Conservation (phyloP, 2,113 vertebrate species). For the Pangasianodon gigas region DNA sequence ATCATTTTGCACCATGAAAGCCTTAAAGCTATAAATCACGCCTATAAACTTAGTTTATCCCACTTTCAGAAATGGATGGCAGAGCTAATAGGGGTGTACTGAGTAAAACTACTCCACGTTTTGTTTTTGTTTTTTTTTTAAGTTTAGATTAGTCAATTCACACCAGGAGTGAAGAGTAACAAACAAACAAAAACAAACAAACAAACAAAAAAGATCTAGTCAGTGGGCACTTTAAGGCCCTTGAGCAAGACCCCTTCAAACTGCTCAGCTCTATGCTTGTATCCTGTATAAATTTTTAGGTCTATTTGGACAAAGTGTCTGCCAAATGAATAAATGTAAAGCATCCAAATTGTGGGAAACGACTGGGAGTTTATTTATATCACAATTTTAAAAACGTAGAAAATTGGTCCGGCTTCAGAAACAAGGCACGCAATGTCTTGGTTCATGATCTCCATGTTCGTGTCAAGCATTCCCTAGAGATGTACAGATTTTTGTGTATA, state of each 20-base stretch:
- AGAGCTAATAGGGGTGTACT: background rate
- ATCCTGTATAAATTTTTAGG: background rate
- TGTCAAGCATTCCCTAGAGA: constrained; percentile 75
- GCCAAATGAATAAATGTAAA: constrained; percentile 33
- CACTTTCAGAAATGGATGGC: constrained; percentile 20
- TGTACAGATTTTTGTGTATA: constrained; percentile 8
- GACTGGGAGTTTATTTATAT: constrained; percentile 77
- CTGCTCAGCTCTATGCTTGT: background rate
- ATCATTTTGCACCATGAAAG: constrained; percentile 20
- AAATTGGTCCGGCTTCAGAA: constrained; percentile 83
- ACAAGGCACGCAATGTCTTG: constrained; percentile 81
- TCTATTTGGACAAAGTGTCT: background rate
- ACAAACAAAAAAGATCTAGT: constrained; percentile 2
- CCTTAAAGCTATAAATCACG: constrained; percentile 11
- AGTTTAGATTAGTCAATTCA: background rate
- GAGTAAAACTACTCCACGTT: background rate
- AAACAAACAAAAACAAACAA: constrained; percentile 20
- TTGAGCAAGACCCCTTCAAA: background rate
- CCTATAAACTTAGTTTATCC: background rate
- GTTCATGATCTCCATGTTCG: constrained; percentile 73
- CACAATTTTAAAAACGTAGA: constrained; percentile 83
- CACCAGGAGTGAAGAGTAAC: background rate
- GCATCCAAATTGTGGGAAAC: constrained; percentile 68
- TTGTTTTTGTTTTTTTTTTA: background rate
- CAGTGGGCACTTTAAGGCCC: background rate